Percentiles rank a stretch among this genome's conserved stretches.
phyloP scores from a whole-genome alignment of 1,140 invertebrate genomes.

The Danaus melanippus region DNA sequence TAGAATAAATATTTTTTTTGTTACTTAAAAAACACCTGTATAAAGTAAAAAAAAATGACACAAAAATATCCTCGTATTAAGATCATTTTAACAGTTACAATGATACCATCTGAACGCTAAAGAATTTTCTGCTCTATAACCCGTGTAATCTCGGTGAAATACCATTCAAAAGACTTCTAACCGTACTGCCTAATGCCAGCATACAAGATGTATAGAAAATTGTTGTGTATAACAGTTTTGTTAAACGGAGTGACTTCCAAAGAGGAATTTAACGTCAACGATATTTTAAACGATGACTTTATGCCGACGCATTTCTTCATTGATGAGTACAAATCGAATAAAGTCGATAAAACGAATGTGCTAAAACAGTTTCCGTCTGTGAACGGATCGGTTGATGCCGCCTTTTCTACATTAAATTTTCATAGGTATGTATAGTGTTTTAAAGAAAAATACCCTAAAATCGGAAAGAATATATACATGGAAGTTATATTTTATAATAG shows the following conservation, averaged over 20 bases:
- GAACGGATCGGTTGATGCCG: slow-evolving; percentile 73
- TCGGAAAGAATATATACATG: too few species aligned
- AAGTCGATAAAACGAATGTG: slow-evolving; percentile 10
- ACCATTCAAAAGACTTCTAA: slow-evolving; percentile 7
- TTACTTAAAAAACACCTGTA: too few species aligned
- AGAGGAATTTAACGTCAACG: slow-evolving; percentile 72
- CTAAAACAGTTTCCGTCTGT: slow-evolving; percentile 19
- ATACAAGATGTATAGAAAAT: slow-evolving; percentile 1
- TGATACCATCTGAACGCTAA: slow-evolving; percentile 34
- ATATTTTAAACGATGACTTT: slow-evolving; percentile 75
- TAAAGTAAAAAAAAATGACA: too few species aligned
- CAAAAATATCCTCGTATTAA: slow-evolving; percentile 8
- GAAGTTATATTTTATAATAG: too few species aligned
- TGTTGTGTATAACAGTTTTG: background rate
- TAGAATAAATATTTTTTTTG: too few species aligned
- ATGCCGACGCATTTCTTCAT: slow-evolving; percentile 75
- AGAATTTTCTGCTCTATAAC: slow-evolving; percentile 63
- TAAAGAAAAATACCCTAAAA: background rate
- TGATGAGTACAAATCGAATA: slow-evolving; percentile 23
- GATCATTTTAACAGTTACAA: slow-evolving; percentile 20
- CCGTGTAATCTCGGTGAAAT: slow-evolving; percentile 31
- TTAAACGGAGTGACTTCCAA: slow-evolving; percentile 9
- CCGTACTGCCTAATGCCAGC: background rate
- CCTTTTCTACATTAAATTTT: slow-evolving; percentile 74
- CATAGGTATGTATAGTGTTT: slow-evolving; percentile 71